phyloP scores from a whole-genome alignment of 2,113 vertebrate species.

The Panthera uncia region DNA sequence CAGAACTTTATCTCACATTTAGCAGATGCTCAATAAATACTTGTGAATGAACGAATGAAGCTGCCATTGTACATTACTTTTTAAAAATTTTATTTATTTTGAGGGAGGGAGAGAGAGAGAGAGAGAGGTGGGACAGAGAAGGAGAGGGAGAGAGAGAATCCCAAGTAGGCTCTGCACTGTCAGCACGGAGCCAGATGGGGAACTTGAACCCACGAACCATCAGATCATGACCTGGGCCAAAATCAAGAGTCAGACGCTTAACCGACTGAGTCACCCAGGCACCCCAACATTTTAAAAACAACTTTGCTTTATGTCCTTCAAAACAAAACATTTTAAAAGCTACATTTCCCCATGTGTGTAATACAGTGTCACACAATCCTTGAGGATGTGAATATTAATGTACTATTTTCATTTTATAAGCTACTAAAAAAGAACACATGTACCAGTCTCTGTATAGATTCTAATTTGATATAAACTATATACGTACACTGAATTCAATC shows the following conservation, averaged over 20 bases:
- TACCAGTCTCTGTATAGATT: neutral
- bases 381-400: neutral
- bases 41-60: neutral
- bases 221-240: too few species aligned
- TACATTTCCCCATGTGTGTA: neutral
- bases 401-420: conserved; percentile 16
- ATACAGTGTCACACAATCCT: neutral
- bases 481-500: neutral
- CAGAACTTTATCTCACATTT: neutral
- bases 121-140: too few species aligned
- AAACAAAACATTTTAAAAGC: neutral
- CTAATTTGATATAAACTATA: conserved; percentile 26
- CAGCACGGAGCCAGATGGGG: too few species aligned
- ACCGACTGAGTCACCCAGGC: too few species aligned
- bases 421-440: neutral
- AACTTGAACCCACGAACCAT: too few species aligned
- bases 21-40: neutral
- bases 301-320: neutral
- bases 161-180: too few species aligned
- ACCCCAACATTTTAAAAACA: neutral
- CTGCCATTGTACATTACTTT: neutral
- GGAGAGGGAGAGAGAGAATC: too few species aligned
- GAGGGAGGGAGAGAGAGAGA: too few species aligned
- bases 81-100: neutral
- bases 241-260: too few species aligned